Conservation (phyloP, 2,113 vertebrate genomes). For the Argyrosomus japonicus region DNA sequence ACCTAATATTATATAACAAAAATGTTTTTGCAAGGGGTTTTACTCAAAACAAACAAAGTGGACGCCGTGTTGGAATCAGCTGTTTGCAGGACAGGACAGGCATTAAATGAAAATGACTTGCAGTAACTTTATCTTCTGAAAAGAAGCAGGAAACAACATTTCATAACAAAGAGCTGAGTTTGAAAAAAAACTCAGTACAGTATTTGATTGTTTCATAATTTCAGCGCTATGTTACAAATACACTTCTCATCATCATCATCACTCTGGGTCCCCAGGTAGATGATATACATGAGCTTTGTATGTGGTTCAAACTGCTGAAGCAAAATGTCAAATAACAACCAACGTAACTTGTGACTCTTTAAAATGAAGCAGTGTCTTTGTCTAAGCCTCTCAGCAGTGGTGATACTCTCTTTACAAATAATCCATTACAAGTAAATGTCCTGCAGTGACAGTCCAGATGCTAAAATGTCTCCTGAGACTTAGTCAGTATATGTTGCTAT, state of each 20-base stretch:
- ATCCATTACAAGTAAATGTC: neutral
- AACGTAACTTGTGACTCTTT: neutral
- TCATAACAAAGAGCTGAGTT: neutral
- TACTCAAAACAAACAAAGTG: too few relatives aligned
- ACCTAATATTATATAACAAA: too few relatives aligned
- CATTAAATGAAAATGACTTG: neutral
- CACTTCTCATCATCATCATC: neutral
- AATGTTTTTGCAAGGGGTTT: too few relatives aligned
- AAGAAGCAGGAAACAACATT: neutral
- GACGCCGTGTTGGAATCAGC: too few relatives aligned
- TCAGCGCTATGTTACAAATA: too few relatives aligned
- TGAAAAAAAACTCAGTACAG: neutral
- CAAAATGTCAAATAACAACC: too few relatives aligned
- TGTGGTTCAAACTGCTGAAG: too few relatives aligned
- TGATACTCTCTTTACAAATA: too few relatives aligned
- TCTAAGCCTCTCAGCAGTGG: neutral
- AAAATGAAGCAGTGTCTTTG: neutral
- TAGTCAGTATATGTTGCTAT: too few relatives aligned
- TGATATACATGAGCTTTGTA: neutral
- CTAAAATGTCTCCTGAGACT: neutral
- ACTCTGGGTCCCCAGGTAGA: neutral
- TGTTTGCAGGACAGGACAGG: too few relatives aligned
- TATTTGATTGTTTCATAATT: neutral
- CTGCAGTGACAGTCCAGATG: neutral
- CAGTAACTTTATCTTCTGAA: neutral